phyloP scores from a whole-genome alignment of 2,113 vertebrate species.

The Irena cyanogastra region DNA sequence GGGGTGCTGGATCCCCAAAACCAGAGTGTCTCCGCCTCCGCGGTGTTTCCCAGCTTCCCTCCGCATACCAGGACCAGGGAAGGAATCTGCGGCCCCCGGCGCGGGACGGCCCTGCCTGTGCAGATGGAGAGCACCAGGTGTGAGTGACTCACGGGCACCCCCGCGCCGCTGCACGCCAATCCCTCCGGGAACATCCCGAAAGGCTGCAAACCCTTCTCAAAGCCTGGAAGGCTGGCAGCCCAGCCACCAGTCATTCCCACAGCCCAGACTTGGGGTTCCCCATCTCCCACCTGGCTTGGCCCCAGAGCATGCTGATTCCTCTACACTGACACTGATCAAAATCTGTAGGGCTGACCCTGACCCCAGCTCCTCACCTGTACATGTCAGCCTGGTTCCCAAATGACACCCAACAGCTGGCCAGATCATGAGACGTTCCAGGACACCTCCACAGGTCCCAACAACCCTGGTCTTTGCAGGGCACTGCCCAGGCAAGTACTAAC shows the following conservation, averaged over 20 bases:
- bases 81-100: conserved; percentile 38
- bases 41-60: background rate
- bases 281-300: background rate
- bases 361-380: accelerated
- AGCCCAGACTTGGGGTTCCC: background rate
- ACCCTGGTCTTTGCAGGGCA: background rate
- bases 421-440: background rate
- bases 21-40: background rate
- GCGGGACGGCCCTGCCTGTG: background rate
- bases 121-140: conserved; percentile 25
- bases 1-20: background rate
- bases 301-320: background rate
- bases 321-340: background rate
- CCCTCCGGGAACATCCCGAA: background rate
- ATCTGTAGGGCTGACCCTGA: background rate
- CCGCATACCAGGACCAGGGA: background rate
- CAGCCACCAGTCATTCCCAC: background rate
- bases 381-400: background rate
- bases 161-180: background rate
- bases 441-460: background rate
- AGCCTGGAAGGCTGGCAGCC: background rate
- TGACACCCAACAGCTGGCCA: background rate
- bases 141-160: background rate
- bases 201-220: background rate
- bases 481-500: background rate